Evolutionary conservation across 2,797 vertebrate species (phyloP).

Genomic region (Lates japonicus): DNA sequence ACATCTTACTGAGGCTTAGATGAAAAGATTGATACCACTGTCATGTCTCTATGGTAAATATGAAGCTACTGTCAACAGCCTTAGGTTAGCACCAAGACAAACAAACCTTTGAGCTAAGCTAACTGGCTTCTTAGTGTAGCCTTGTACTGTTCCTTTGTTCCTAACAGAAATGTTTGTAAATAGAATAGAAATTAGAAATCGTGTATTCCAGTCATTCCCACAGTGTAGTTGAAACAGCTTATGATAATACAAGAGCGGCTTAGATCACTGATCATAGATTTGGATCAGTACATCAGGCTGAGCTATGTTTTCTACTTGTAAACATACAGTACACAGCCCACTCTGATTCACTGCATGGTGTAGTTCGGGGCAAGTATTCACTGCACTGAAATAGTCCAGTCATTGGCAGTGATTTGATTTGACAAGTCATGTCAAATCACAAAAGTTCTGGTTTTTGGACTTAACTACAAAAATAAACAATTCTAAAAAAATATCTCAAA

Average conservation of each 20-base stretch:
- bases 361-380: not conserved
- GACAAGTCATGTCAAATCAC: slow-evolving; percentile 1
- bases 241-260: not conserved
- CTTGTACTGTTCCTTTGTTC: too few relatives aligned
- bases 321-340: not conserved
- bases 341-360: not conserved
- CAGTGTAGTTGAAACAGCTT: not conserved
- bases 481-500: slow-evolving; percentile 7
- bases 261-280: slow-evolving; percentile 1
- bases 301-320: not conserved
- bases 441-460: not conserved
- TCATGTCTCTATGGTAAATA: too few relatives aligned
- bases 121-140: not conserved
- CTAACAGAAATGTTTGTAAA: not conserved
- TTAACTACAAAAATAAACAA: not conserved
- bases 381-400: not conserved
- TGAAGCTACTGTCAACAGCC: too few relatives aligned
- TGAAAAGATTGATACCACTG: too few relatives aligned
- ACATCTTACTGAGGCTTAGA: too few relatives aligned
- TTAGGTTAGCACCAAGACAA: too few relatives aligned
- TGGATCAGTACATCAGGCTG: not conserved
- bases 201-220: not conserved
- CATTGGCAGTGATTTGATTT: not conserved
- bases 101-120: not conserved
- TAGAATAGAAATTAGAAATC: not conserved